Base-by-base conservation (phyloP, 1,140 invertebrate genomes). In the Probaryconus sp. region DNA sequence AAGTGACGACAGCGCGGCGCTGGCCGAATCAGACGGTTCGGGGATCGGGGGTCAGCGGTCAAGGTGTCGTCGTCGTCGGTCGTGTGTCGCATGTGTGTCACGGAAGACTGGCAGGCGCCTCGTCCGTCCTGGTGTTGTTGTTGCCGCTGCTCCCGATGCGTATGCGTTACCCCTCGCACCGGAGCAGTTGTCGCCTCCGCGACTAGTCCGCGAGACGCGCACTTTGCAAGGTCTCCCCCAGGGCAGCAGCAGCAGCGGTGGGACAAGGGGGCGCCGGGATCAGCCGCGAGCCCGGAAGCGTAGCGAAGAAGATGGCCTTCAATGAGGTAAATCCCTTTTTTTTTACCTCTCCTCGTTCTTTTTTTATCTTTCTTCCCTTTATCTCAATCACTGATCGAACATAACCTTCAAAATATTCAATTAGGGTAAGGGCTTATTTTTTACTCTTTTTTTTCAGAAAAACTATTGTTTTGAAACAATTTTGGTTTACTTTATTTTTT, bases 241-340 rank as follows among this genome's bases (percentile, higher is more conserved):
- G 63, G 40, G 43, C 71, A 33, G 47, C 69, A 61, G 47, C 63
- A 53, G 75, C 70, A 84, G 79, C 78, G 53, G 81, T 85, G 86
- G 84, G 83, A 78, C 85, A 86, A 82, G 82, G 79, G 79, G 85
- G 84, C 73, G 79, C 85, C 78, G 85, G 81, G 78, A 85, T 76
- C 78, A 85, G 81, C 73, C 81, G 80, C 77, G 79, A 83, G 69
- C 79, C 82, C 81, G 81, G 80, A 81, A 86, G 80, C 81, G 80
- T 85, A 88, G 78, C 82, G 60, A 83, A 86, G 81, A 88, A 86
- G 83, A 88, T 88, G 86, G 86, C 86, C 83, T 88, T 87, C 85
- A 87, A 88, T 82, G 85, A 88, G 85, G 86, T 87, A 37, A 83
- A 74, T 78, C 6, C 28, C 11, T 18, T 11, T 11, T 4, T 11